A percentile compares a stretch with the other conserved stretches of the same genome.
Evolutionary conservation across 2,113 vertebrate species (phyloP).

Genomic region (Pollimyrus isidori): DNA sequence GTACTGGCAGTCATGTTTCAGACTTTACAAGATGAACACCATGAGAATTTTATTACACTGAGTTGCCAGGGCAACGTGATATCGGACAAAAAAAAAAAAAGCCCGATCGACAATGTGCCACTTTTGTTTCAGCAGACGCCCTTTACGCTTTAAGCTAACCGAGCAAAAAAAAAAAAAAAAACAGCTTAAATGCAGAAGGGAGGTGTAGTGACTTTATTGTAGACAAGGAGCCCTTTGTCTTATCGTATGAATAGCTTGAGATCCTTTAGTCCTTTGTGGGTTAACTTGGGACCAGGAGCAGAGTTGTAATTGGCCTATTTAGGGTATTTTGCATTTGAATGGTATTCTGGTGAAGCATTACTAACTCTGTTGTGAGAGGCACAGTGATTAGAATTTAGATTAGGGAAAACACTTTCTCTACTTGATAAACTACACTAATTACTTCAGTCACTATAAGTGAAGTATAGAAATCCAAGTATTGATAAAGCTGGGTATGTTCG

Average conservation of each 20-base stretch:
- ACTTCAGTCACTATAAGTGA: conserved; percentile 75
- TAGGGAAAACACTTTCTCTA: conserved; percentile 80
- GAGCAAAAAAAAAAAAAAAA: conserved; percentile 48
- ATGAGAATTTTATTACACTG: conserved; percentile 23
- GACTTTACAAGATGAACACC: conserved; percentile 32
- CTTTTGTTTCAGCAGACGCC: conserved; percentile 38
- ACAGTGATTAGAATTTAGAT: conserved; percentile 94
- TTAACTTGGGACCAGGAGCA: conserved; percentile 73
- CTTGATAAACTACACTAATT: conserved; percentile 83
- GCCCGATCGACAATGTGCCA: conserved; percentile 35
- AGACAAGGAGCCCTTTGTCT: conserved; percentile 91
- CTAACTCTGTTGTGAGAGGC: conserved; percentile 92
- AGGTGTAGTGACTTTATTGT: conserved; percentile 79
- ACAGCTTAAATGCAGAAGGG: conserved; percentile 38
- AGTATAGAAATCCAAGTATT: conserved; percentile 63
- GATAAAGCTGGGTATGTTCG: conserved; percentile 64
- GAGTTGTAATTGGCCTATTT: conserved; percentile 97
- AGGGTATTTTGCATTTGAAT: conserved; percentile 98
- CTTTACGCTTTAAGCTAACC: conserved; percentile 25
- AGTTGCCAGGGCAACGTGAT: conserved; percentile 35
- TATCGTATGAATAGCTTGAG: conserved; percentile 72
- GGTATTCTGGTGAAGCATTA: conserved; percentile 75
- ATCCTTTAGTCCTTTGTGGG: conserved; percentile 72
- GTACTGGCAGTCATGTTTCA: conserved; percentile 53
- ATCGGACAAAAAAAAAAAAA: conserved; percentile 25